These are phyloP conservation scores for Pseudochirops corinnae DNA, from an alignment of 2,797 vertebrate genomes.

Conservation along the genomic window DNA sequence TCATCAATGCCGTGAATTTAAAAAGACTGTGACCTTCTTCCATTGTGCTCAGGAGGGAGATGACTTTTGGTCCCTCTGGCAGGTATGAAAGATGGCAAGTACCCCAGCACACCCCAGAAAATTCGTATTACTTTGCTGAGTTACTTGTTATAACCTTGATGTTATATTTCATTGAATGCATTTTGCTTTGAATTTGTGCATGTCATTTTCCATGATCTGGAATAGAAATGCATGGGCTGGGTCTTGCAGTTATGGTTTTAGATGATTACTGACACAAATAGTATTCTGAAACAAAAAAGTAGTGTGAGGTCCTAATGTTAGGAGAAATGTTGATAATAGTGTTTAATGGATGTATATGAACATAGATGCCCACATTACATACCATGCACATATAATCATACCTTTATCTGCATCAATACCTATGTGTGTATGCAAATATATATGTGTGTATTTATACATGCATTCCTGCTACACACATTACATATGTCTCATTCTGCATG, in stretches of 20 bases:
- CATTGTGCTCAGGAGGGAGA: not conserved
- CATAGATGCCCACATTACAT: not conserved
- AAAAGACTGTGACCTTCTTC: not conserved
- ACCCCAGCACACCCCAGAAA: not conserved
- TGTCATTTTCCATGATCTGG: not conserved
- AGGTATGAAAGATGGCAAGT: not conserved
- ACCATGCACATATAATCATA: not conserved
- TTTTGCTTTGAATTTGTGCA: not conserved
- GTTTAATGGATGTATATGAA: not conserved
- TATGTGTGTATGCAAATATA: not conserved
- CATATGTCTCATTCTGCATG: not conserved
- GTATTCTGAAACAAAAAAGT: not conserved
- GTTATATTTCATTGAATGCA: not conserved
- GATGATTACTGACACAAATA: not conserved
- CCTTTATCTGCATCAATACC: not conserved
- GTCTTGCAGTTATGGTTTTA: not conserved
- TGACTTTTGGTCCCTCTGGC: not conserved
- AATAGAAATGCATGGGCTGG: not conserved
- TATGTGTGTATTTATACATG: not conserved
- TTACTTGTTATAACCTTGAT: not conserved
- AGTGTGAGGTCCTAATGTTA: not conserved
- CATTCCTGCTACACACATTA: not conserved
- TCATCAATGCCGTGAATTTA: not conserved
- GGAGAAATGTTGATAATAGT: not conserved
- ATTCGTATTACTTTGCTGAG: not conserved